Percentiles rank a stretch among this genome's conserved stretches.
phyloP scores from a whole-genome alignment of 2,888 invertebrate genomes.

The Macrosoma leucophasiata region DNA sequence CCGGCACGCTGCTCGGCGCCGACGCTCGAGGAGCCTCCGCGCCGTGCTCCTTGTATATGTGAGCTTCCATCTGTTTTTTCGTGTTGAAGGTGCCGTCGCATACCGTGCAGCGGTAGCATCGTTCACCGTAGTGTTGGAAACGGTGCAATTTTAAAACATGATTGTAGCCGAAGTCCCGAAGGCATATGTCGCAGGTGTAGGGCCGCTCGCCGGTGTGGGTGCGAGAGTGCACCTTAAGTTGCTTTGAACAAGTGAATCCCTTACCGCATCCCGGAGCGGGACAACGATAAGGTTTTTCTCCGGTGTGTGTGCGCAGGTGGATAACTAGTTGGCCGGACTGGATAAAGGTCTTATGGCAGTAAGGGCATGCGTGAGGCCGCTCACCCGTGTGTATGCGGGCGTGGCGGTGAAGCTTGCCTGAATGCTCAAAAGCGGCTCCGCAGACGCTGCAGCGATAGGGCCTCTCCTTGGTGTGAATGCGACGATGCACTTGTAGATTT shows the following conservation, averaged over 20 bases:
- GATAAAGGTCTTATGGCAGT: constrained; percentile 92
- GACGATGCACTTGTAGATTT: constrained; percentile 90
- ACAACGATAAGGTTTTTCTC: constrained; percentile 89
- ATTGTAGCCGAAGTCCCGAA: constrained; percentile 93
- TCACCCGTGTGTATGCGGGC: constrained; percentile 94
- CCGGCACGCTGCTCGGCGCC: constrained; percentile 44
- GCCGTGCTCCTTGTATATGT: constrained; percentile 78
- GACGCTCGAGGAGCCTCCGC: constrained; percentile 68
- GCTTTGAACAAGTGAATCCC: constrained; percentile 94
- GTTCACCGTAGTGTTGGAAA: constrained; percentile 93
- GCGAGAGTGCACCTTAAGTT: constrained; percentile 92
- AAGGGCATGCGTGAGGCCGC: constrained; percentile 90
- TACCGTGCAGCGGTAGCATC: constrained; percentile 93
- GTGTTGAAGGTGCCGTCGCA: constrained; percentile 94
- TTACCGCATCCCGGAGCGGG: constrained; percentile 90
- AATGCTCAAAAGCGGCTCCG: constrained; percentile 92
- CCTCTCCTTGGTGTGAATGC: constrained; percentile 94
- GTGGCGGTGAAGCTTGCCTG: constrained; percentile 91
- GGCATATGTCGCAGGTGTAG: constrained; percentile 93
- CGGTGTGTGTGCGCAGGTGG: constrained; percentile 90
- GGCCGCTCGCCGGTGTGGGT: constrained; percentile 95
- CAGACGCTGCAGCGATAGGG: constrained; percentile 94
- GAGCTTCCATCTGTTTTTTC: constrained; percentile 93
- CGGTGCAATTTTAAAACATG: constrained; percentile 92
- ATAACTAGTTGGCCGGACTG: constrained; percentile 94